These are phyloP conservation scores for Camelus dromedarius DNA, from an alignment of 2,113 vertebrate species.

Conservation along the genomic window DNA sequence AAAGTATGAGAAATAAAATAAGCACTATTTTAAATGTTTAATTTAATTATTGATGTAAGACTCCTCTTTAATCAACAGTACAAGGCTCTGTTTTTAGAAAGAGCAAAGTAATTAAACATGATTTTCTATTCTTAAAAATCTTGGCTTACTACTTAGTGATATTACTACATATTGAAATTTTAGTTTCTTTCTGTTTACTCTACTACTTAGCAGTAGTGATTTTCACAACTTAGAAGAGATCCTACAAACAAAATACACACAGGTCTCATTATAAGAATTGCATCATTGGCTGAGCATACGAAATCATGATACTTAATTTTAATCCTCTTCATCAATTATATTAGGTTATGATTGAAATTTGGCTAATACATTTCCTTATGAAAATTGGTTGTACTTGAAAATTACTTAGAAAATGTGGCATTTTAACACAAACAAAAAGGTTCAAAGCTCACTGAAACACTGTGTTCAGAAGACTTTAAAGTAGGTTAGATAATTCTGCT, in stretches of 20 bases:
- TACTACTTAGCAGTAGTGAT: neutral
- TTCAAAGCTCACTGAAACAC: neutral
- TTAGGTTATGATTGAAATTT: neutral
- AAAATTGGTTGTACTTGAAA: neutral
- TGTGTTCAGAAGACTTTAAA: neutral
- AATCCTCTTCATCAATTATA: neutral
- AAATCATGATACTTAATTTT: neutral
- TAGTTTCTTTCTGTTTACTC: neutral
- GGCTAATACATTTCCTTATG: neutral
- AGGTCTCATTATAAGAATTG: neutral
- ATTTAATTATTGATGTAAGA: slow-evolving; percentile 1
- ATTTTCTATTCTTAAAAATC: neutral
- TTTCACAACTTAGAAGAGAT: neutral
- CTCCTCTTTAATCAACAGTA: neutral
- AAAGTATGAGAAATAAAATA: neutral
- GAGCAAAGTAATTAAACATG: neutral
- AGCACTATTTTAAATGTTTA: neutral
- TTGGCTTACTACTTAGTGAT: neutral
- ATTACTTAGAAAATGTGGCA: neutral
- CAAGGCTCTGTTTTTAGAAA: neutral
- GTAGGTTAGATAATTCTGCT: neutral
- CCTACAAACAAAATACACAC: neutral
- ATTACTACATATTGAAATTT: neutral
- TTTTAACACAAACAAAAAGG: slow-evolving; percentile 2
- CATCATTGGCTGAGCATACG: neutral